Evolutionary conservation across 1,140 invertebrate genomes (phyloP).

Genomic region (Drosophila micromelanica): DNA sequence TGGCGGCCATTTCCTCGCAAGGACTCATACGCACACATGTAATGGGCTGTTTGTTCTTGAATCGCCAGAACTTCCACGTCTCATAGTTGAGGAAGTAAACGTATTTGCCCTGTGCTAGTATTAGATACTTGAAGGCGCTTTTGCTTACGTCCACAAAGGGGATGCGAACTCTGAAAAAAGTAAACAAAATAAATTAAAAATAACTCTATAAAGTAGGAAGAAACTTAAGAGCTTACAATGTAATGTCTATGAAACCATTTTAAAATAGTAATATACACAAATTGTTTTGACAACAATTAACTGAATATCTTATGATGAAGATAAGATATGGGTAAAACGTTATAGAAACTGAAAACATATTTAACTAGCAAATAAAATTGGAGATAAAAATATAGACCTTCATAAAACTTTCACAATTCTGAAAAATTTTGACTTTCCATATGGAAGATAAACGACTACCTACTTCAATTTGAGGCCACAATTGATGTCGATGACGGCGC

Average conservation of each 20-base stretch:
- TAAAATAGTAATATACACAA: too few relatives aligned
- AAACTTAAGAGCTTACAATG: too few relatives aligned
- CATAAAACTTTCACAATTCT: too few relatives aligned
- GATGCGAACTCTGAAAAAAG: constrained; percentile 27
- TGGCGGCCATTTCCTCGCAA: constrained; percentile 88
- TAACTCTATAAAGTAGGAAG: too few relatives aligned
- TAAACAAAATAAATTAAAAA: not conserved
- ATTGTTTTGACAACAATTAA: too few relatives aligned
- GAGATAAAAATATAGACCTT: too few relatives aligned
- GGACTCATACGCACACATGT: constrained; percentile 90
- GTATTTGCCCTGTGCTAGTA: constrained; percentile 68
- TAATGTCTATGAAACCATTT: too few relatives aligned
- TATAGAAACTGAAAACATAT: too few relatives aligned
- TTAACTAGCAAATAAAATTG: too few relatives aligned
- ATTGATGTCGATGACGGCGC: constrained; percentile 23
- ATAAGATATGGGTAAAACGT: too few relatives aligned
- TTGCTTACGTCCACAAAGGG: constrained; percentile 66
- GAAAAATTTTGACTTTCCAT: not conserved
- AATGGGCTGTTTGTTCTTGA: constrained; percentile 85
- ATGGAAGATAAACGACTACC: constrained; percentile 12
- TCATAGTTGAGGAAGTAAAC: constrained; percentile 82
- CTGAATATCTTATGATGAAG: too few relatives aligned
- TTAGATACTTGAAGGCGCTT: constrained; percentile 72
- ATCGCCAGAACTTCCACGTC: constrained; percentile 57
- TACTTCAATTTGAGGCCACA: constrained; percentile 56